These are phyloP conservation scores for Drosophila santomea DNA, from an alignment of 1,140 invertebrate genomes.

Conservation along the genomic window DNA sequence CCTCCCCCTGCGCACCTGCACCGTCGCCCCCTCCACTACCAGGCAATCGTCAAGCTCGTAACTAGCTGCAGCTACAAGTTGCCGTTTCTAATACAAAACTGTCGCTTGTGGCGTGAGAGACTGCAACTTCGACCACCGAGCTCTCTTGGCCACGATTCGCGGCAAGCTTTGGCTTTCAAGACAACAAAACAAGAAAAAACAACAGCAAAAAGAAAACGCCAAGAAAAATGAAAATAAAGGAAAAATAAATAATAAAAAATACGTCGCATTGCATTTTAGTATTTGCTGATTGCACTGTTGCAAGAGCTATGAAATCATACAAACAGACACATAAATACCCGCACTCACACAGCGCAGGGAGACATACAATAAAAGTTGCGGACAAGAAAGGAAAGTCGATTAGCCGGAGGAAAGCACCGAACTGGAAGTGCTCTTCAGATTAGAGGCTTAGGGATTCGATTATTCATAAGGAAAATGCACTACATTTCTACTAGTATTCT, in stretches of 20 bases:
- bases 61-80: slow-evolving; percentile 79
- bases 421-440: slow-evolving; percentile 13
- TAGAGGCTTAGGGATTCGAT: no score
- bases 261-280: slow-evolving; percentile 67
- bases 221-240: slow-evolving; percentile 36
- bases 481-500: no score
- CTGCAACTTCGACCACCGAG: slow-evolving; percentile 12
- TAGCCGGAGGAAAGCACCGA: slow-evolving; percentile 33
- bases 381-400: slow-evolving; percentile 52
- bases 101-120: slow-evolving; percentile 80
- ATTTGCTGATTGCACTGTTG: slow-evolving; percentile 67
- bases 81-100: slow-evolving; percentile 82
- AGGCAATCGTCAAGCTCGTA: slow-evolving; percentile 54
- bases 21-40: slow-evolving; percentile 2
- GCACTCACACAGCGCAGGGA: slow-evolving; percentile 30
- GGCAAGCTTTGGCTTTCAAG: slow-evolving; percentile 13
- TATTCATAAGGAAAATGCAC: no score
- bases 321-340: slow-evolving; percentile 50
- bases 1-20: slow-evolving; percentile 18
- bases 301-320: slow-evolving; percentile 68
- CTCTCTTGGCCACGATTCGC: slow-evolving; percentile 40
- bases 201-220: slow-evolving; percentile 5
- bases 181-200: slow-evolving; percentile 8
- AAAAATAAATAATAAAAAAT: slow-evolving; percentile 63
- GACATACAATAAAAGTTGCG: slow-evolving; percentile 54